Conservation (phyloP, 1,140 invertebrate genomes). For the Apis dorsata region DNA sequence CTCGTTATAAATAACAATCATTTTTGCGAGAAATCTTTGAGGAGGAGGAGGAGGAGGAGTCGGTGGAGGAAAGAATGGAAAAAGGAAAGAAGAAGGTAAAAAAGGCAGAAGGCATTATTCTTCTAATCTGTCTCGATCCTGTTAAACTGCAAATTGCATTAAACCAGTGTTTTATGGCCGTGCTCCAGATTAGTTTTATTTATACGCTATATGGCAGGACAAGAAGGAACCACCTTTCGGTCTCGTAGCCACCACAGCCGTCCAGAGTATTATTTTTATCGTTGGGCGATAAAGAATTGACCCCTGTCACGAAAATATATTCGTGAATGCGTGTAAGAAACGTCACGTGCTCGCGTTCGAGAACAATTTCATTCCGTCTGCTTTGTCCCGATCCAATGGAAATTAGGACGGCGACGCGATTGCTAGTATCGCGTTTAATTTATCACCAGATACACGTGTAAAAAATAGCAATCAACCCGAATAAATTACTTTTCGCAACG, state of each 20-base stretch:
- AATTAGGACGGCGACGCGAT: conserved; percentile 9
- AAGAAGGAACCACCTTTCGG: conserved; percentile 31
- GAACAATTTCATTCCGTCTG: not conserved
- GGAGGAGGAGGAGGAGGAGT: not conserved
- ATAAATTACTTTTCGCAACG: too few species aligned
- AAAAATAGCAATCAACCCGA: not conserved
- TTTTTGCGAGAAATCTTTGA: conserved; percentile 16
- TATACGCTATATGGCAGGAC: conserved; percentile 18
- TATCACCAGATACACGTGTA: not conserved
- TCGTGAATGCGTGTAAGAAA: not conserved
- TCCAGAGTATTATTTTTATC: conserved; percentile 44
- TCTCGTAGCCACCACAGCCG: not conserved
- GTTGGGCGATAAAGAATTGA: conserved; percentile 41
- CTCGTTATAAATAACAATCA: conserved; percentile 48
- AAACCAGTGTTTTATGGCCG: conserved; percentile 43
- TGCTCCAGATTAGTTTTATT: conserved; percentile 51
- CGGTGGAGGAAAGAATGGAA: not conserved
- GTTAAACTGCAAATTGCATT: conserved; percentile 51
- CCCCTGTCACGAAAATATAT: conserved; percentile 31
- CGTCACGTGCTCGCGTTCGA: conserved; percentile 5
- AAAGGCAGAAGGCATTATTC: conserved; percentile 37
- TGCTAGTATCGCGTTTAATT: not conserved
- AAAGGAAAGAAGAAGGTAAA: not conserved
- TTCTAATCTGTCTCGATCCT: conserved; percentile 47
- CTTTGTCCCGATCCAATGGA: conserved; percentile 10